Evolutionary conservation across 2,888 invertebrate species (phyloP), one percentile per base, ranked within the genome.

Genomic region (Dicyrtoma fusca): DNA sequence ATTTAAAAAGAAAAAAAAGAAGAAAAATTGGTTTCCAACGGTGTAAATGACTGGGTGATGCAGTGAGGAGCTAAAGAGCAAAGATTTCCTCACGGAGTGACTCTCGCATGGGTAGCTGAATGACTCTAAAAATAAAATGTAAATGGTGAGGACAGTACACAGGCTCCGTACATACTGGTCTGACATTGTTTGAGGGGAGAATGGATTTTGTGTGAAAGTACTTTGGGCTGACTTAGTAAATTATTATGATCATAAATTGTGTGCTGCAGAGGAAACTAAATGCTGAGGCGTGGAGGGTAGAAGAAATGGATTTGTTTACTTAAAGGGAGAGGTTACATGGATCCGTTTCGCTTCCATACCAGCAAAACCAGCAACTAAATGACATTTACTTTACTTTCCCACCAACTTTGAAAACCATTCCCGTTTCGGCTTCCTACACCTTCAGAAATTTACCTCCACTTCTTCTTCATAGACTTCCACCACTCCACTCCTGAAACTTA

Each of bases 201-300:
- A 23, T 21, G 64, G 64, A 64, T 64, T 64, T 34, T 47, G 23
- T 66, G 66, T 42, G 53, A 66, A 66, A 66, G 51, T 65, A 51
- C 34, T 63, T 21, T 61, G 42, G 19, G 1, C 19, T 57, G 57
- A 1, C 68, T 68, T 68, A 44, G 68, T 68, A 68, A 57, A 68
- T 68, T 68, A 68, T 68, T 57, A 57, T 47, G 57, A 57, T 57
- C 57, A 59, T 68, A 68, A 68, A 68, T 65, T 63, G 47, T 63
- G 19, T 13, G 19, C 55, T 55, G 21, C 5, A 55, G 5, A 14
- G 64, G 64, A 49, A 23, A 21, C 13, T 13, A 64, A 64, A 47
- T 42, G 47, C 47, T 19, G 51, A 51, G 65, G 65, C 47, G 45
- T 51, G 53, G 42, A 34, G 42, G 53, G 51, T 51, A 6, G 53